A percentile compares a stretch with the other conserved stretches of the same genome.
These are phyloP conservation scores for Bergia sp. DNA, from an alignment of 92 coral and sea anemone species.

Conservation along the genomic window DNA sequence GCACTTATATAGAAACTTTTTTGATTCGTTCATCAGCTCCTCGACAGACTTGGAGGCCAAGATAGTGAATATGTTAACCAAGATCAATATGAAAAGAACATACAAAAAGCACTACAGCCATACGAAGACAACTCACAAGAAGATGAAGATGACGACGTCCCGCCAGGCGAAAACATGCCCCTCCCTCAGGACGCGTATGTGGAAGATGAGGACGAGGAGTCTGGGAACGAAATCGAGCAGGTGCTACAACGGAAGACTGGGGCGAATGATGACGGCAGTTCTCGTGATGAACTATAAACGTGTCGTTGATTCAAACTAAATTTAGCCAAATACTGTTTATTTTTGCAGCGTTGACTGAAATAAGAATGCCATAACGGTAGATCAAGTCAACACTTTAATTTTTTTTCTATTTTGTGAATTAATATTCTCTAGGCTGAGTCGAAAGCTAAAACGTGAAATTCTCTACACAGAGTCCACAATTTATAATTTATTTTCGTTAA, in stretches of 20 bases:
- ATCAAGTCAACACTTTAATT: neutral
- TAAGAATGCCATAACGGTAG: neutral
- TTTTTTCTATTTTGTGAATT: too few species aligned
- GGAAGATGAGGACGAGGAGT: neutral
- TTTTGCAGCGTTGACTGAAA: neutral
- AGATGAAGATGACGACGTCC: neutral
- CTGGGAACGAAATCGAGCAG: constrained; percentile 22
- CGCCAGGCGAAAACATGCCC: neutral
- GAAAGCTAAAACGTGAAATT: too few species aligned
- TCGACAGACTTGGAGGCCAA: constrained; percentile 11
- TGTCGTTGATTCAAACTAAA: neutral
- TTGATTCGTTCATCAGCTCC: neutral
- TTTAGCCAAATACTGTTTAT: too few species aligned
- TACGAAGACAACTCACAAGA: neutral
- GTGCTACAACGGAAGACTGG: constrained; percentile 19
- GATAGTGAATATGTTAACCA: neutral
- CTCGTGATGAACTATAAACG: constrained; percentile 34
- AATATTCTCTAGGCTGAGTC: too few species aligned
- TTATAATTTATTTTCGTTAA: too few species aligned
- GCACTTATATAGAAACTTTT: neutral
- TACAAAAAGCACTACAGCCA: constrained; percentile 11
- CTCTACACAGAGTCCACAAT: too few species aligned
- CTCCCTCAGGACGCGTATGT: constrained; percentile 29
- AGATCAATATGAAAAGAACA: constrained; percentile 1
- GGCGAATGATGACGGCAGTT: neutral